Evolutionary conservation across 2,113 vertebrate species (phyloP).

Genomic region (Choloepus hoffmanni): DNA sequence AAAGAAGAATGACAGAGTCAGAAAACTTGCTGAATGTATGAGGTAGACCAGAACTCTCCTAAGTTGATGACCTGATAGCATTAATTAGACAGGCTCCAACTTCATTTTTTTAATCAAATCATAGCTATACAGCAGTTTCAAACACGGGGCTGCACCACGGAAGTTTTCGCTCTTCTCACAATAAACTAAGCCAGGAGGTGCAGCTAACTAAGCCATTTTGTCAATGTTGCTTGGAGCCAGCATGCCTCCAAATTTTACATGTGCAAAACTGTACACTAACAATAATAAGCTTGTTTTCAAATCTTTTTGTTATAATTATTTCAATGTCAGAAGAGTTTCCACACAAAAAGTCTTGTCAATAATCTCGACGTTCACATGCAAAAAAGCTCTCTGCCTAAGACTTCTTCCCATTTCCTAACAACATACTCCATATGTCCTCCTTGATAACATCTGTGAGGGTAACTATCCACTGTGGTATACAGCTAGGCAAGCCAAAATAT

Average conservation of each 20-base stretch:
- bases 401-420: conserved; percentile 50
- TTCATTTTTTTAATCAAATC: conserved; percentile 81
- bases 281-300: conserved; percentile 26
- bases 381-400: not conserved
- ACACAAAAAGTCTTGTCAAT: not conserved
- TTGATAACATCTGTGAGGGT: conserved; percentile 66
- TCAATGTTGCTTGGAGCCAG: conserved; percentile 71
- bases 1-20: not conserved
- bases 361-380: not conserved
- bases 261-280: not conserved
- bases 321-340: conserved; percentile 68
- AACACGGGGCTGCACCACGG: conserved; percentile 74
- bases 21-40: conserved; percentile 70
- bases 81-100: conserved; percentile 80
- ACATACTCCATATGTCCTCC: conserved; percentile 69
- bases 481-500: conserved; percentile 78
- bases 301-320: conserved; percentile 53
- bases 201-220: conserved; percentile 58
- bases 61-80: conserved; percentile 82
- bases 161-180: conserved; percentile 83
- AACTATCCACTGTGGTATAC: conserved; percentile 52
- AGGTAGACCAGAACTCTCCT: conserved; percentile 67
- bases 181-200: conserved; percentile 84
- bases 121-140: conserved; percentile 71
- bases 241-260: not conserved